These are phyloP conservation scores for Fregetta grallaria DNA, from an alignment of 2,113 vertebrate species.

Conservation along the genomic window DNA sequence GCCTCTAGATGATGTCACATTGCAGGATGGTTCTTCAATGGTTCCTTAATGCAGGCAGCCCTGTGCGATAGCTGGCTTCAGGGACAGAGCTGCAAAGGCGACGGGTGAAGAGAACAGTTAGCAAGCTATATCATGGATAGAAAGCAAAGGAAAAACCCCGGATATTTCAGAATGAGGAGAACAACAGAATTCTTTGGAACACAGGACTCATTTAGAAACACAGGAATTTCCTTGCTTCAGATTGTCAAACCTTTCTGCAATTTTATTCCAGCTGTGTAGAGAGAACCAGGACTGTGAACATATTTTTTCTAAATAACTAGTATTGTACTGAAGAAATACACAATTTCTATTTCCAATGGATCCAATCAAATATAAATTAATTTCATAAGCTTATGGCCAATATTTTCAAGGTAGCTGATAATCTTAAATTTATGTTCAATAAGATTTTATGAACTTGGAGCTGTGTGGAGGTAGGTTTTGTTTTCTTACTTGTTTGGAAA, in stretches of 20 bases:
- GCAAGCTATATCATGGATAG: background rate
- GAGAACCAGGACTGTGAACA: background rate
- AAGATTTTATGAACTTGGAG: background rate
- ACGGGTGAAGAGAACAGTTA: background rate
- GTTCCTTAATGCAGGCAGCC: background rate
- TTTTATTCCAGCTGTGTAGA: background rate
- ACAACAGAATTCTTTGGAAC: background rate
- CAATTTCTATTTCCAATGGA: background rate
- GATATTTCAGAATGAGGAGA: background rate
- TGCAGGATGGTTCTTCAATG: accelerated
- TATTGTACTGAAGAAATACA: background rate
- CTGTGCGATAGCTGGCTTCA: background rate
- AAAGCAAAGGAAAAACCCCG: background rate
- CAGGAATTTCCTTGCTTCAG: background rate
- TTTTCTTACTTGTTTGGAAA: background rate
- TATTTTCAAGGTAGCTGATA: background rate
- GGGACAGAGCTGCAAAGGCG: background rate
- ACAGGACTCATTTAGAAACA: background rate
- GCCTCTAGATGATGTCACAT: background rate
- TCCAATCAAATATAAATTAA: background rate
- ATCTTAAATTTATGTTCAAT: background rate
- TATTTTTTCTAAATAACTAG: background rate
- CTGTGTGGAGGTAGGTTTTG: background rate
- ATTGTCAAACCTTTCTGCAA: background rate
- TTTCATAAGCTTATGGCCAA: background rate